Evolutionary conservation across 2,888 invertebrate genomes (phyloP).

Genomic region (Pediacus dermestoides): DNA sequence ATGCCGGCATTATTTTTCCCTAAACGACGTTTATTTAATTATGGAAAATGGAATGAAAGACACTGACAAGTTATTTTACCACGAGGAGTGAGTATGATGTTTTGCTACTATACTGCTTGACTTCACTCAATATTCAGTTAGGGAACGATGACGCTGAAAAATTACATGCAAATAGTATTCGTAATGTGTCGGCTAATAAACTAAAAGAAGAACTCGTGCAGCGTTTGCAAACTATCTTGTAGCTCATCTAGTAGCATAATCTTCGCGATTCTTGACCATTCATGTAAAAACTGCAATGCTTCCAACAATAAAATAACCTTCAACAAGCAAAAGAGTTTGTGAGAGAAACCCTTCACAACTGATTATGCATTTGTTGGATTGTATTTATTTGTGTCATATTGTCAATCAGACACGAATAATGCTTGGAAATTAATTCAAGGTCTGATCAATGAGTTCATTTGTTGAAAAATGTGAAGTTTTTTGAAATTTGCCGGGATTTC

Average conservation of each 20-base stretch:
- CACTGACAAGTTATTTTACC: slow-evolving; percentile 10
- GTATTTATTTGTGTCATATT: no score
- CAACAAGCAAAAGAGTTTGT: no score
- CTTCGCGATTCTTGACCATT: slow-evolving; percentile 7
- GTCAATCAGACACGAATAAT: no score
- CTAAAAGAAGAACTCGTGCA: slow-evolving; percentile 14
- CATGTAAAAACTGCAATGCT: slow-evolving; percentile 4
- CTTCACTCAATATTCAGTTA: slow-evolving; percentile 12
- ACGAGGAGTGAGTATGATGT: slow-evolving; percentile 4
- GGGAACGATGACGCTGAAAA: slow-evolving; percentile 12
- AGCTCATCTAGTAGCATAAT: slow-evolving; percentile 13
- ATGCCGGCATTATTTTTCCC: no score
- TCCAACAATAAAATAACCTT: no score
- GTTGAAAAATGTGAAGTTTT: no score
- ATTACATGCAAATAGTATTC: slow-evolving; percentile 16
- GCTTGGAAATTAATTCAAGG: no score
- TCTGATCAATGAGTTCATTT: no score
- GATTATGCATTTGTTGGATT: no score
- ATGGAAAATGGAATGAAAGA: slow-evolving; percentile 4
- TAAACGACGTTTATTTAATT: no score
- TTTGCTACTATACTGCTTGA: slow-evolving; percentile 7
- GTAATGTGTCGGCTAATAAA: slow-evolving; percentile 19
- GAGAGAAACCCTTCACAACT: no score
- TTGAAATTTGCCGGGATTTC: no score
- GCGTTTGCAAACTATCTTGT: slow-evolving; percentile 15